These are phyloP conservation scores for Artibeus jamaicensis DNA, from an alignment of 2,797 vertebrate species.

Conservation along the genomic window DNA sequence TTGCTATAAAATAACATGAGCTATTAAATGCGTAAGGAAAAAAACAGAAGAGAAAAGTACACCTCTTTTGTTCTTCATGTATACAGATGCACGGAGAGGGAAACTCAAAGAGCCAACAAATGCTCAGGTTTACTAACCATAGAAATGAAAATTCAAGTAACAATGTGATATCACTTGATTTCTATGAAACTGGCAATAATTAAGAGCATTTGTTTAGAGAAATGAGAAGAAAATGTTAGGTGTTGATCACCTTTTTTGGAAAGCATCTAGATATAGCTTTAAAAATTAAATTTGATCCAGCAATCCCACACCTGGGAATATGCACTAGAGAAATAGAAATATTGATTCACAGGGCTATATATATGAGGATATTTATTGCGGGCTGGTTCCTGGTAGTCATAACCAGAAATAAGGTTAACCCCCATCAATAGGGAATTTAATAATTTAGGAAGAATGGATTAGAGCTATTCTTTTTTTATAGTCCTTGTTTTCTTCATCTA, in stretches of 20 bases:
- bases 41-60: background rate
- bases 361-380: background rate
- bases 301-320: background rate
- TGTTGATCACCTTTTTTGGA: background rate
- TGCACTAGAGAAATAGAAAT: background rate
- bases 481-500: no score
- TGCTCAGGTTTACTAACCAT: background rate
- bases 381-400: background rate
- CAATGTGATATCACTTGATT: background rate
- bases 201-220: background rate
- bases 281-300: constrained; percentile 2
- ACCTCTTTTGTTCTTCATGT: background rate
- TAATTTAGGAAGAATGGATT: background rate
- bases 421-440: background rate
- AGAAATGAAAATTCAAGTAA: background rate
- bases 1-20: background rate
- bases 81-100: background rate
- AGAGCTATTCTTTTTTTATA: background rate
- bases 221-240: background rate
- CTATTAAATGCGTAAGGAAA: background rate
- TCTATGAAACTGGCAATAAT: background rate
- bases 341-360: background rate
- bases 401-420: constrained; percentile 26
- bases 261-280: background rate
- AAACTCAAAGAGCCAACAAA: background rate